Evolutionary conservation across 2,113 vertebrate genomes (phyloP).

Genomic region (Greenwoodochromis staneri): DNA sequence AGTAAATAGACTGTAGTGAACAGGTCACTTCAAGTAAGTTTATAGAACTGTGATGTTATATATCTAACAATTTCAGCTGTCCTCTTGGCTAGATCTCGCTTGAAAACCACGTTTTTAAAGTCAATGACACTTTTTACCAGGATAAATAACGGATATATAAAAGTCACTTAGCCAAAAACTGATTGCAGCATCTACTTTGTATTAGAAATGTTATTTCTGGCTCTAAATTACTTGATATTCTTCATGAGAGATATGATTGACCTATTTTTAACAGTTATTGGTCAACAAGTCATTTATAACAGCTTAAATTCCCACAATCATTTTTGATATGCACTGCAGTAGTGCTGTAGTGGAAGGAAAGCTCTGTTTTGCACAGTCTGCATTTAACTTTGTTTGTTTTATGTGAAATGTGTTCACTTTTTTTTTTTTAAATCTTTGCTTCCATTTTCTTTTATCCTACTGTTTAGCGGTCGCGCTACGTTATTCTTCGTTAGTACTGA

Average conservation of each 20-base stretch:
- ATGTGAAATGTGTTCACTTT: neutral
- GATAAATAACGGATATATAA: neutral
- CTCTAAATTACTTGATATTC: neutral
- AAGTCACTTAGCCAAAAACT: neutral
- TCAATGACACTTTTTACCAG: neutral
- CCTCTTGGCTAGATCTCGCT: neutral
- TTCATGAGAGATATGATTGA: neutral
- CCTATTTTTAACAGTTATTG: neutral
- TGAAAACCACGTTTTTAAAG: neutral
- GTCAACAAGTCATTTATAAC: neutral
- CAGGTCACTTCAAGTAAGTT: neutral
- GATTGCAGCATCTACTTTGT: neutral
- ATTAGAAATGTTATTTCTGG: neutral
- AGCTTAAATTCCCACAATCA: neutral
- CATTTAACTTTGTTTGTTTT: neutral
- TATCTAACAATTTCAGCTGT: neutral
- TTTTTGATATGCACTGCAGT: neutral
- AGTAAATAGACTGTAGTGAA: neutral
- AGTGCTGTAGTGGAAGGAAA: neutral
- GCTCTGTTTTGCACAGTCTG: neutral
- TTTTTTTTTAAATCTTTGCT: fast-evolving
- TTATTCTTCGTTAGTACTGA: neutral
- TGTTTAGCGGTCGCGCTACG: fast-evolving
- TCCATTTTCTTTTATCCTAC: neutral
- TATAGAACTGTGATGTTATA: neutral